Percentiles rank a stretch among this genome's conserved stretches.
Evolutionary conservation across 2,888 invertebrate genomes (phyloP).

Genomic region (Drosophila subquinaria): DNA sequence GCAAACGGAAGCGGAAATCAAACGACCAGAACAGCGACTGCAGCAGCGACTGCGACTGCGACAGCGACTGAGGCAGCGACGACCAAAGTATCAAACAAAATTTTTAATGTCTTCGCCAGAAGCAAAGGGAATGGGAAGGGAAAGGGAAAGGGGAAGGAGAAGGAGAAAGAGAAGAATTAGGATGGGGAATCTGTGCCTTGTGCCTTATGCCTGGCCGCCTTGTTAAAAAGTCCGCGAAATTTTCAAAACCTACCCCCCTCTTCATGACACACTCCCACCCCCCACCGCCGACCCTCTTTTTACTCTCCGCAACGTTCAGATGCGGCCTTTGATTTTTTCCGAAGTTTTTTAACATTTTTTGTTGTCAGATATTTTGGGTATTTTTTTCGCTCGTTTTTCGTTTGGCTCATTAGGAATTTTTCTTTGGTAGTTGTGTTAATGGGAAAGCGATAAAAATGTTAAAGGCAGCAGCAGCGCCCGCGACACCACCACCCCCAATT

Average conservation of each 20-base stretch:
- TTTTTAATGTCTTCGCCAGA: constrained; percentile 72
- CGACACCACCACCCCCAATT: constrained; percentile 31
- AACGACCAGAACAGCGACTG: constrained; percentile 83
- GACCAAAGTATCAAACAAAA: constrained; percentile 77
- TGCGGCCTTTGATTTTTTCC: constrained; percentile 80
- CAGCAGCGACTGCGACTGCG: constrained; percentile 1
- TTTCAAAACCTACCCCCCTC: constrained; percentile 36
- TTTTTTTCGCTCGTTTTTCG: constrained; percentile 45
- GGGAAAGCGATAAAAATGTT: constrained; percentile 78
- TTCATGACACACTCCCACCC: not conserved
- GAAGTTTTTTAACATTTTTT: constrained; percentile 78
- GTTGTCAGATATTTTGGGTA: constrained; percentile 47
- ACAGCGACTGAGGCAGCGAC: constrained; percentile 28
- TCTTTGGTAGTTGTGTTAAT: constrained; percentile 62
- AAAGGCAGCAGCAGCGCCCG: constrained; percentile 65
- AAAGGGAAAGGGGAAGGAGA: not conserved
- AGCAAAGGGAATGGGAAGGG: constrained; percentile 20
- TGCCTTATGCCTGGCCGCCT: constrained; percentile 72
- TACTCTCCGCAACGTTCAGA: constrained; percentile 30
- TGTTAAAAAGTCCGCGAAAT: constrained; percentile 81
- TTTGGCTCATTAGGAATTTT: constrained; percentile 83
- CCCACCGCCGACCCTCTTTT: not conserved
- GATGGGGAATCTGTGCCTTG: constrained; percentile 63
- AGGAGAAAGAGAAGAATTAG: not conserved
- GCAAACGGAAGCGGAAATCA: constrained; percentile 85